phyloP scores from a whole-genome alignment of 2,888 invertebrate genomes.

The Apotomis turbidana region DNA sequence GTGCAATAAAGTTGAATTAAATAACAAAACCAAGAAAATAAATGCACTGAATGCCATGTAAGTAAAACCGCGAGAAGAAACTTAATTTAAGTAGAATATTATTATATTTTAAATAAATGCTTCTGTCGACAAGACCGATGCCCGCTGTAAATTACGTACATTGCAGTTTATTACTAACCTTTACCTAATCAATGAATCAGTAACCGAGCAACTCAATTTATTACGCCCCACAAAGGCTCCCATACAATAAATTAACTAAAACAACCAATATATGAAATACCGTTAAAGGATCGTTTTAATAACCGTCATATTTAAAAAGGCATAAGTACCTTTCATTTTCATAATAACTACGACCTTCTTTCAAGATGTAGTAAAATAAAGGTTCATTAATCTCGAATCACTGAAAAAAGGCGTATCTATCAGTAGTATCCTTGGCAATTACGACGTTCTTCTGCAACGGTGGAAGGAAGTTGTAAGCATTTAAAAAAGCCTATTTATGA shows the following conservation, averaged over 20 bases:
- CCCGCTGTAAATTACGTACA: constrained; percentile 6
- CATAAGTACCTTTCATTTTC: not conserved
- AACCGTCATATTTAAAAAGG: not conserved
- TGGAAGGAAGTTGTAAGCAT: no score
- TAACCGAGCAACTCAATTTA: constrained; percentile 15
- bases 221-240: constrained; percentile 5
- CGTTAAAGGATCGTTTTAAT: constrained; percentile 10
- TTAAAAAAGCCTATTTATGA: no score
- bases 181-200: constrained; percentile 22
- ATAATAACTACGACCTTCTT: not conserved
- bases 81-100: not conserved
- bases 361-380: no score
- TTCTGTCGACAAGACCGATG: not conserved
- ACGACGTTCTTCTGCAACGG: no score
- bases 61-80: no score
- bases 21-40: no score
- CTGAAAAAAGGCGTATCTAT: no score
- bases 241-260: constrained; percentile 20
- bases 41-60: no score
- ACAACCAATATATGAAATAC: constrained; percentile 9
- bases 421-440: no score
- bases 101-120: no score
- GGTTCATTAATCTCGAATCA: no score
- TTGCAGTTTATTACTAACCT: constrained; percentile 18
- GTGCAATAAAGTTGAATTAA: no score